Evolutionary conservation across 2,113 vertebrate genomes (phyloP), one percentile per base, ranked within the genome.

Genomic region (Carassius carassius): DNA sequence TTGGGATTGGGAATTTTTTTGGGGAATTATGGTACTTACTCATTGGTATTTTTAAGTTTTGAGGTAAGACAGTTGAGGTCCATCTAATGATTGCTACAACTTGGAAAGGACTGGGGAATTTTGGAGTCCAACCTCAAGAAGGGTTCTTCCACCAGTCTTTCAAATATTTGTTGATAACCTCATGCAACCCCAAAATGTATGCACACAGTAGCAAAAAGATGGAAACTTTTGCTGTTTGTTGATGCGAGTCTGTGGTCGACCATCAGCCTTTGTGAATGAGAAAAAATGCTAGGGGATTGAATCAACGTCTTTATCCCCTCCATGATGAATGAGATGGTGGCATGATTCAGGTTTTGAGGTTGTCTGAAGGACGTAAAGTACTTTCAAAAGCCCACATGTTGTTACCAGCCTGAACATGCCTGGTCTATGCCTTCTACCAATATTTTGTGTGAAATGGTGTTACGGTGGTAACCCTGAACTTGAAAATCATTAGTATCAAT

Each of bases 301-400:
- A 82, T 81, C 77, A 83, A 86, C 56, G 29, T 51, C 23, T 70
- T 76, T 69, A 69, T 81, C 37, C 79, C 49, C 58, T 86, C 21
- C 19, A 56, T 81, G 82, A 82, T 80, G 69, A 67, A 74, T 21
- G 29, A 73, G 62, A 63, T 13, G 44, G 62, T 62, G n/a, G 58
- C 17, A 41, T 88, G 87, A 84, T 77, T 88, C 84, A 85, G 56
- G 51, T 56, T 37, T 73, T 51, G 44, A 41, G 78, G 44, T 73
- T 41, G 23, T 79, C 54, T 85, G 51, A 51, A 69, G 41, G 63
- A 81, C n/a, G 62, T 82, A 56, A 51, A 54, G 47, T 16, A 37
- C 19, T 49, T 41, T n/a, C 32, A 32, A 69, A 74, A 65, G 19
- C 70, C 47, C 41, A 51, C 84, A 56, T 81, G 78, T 49, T 56